Conservation (phyloP, 1,140 invertebrate genomes). For the Sogatella furcifera region DNA sequence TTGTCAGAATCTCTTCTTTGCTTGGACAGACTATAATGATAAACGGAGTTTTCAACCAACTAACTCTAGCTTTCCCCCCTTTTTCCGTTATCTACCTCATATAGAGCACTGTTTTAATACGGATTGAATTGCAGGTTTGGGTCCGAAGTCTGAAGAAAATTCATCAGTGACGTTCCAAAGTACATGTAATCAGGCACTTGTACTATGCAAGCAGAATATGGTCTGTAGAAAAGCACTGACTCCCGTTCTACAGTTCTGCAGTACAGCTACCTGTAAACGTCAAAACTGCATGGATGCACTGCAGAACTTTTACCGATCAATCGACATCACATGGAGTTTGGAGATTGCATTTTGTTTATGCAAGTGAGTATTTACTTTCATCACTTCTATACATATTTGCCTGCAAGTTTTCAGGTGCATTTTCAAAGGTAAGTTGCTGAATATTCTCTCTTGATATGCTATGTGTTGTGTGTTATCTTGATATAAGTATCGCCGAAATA, state of each 20-base stretch:
- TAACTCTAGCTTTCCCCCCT: background rate
- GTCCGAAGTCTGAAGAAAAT: constrained; percentile 19
- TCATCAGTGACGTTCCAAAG: constrained; percentile 43
- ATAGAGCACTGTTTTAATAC: background rate
- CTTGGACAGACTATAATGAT: too few species aligned
- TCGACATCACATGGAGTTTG: constrained; percentile 63
- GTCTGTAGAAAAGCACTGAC: constrained; percentile 63
- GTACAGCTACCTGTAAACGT: constrained; percentile 59
- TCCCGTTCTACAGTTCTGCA: constrained; percentile 69
- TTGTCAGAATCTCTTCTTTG: too few species aligned
- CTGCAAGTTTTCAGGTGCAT: too few species aligned
- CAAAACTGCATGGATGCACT: constrained; percentile 81
- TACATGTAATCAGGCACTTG: constrained; percentile 64
- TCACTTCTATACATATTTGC: too few species aligned
- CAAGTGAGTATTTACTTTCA: constrained; percentile 54
- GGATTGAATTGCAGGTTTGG: constrained; percentile 14
- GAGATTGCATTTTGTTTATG: constrained; percentile 86
- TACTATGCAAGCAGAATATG: constrained; percentile 61
- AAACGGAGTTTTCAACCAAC: background rate
- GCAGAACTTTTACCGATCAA: constrained; percentile 70
- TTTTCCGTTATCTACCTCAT: background rate
- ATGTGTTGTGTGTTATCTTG: too few species aligned
- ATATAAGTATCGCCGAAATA: too few species aligned
- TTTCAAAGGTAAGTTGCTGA: too few species aligned
- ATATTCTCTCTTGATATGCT: too few species aligned